Base-by-base conservation (phyloP, 2,888 invertebrate genomes). In the Ormyrus thymus region DNA sequence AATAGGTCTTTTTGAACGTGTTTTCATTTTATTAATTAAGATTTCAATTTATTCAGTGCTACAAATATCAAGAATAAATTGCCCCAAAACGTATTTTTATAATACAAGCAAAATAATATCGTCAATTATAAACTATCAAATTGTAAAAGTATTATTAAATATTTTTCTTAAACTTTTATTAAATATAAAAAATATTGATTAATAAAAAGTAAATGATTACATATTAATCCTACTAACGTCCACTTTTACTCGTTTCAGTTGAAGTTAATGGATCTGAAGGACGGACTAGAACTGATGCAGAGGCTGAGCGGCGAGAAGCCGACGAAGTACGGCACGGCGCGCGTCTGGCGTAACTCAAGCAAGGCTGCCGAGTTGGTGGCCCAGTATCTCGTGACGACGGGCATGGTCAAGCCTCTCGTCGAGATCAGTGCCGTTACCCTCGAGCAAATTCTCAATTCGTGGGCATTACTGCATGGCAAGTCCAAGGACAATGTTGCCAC, bases 281-380 rank as follows among this genome's bases (percentile, higher is more conserved):
- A 93, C 84, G 92, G 92, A 66, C 89, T 92, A 77, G 91, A 92
- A 84, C 86, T 93, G 82, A 91, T 93, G 73, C 91, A 91, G 82
- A 91, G 93, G 85, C 91, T 90, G 76, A 89, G 89, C 79, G 90
- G 89, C 76, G 89, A 89, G 83, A 89, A 84, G 84, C 88, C 89
- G 45, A 88, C 87, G 80, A 90, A 91, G 81, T 91, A 91, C 79
- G 91, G 91, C 80, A 91, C 91, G 64, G 91, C 91, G 50, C 91
- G 92, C 82, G 90, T 93, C 81, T 93, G 93, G 92, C 91, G 91
- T 79, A 90, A 92, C 84, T 91, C 92, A 84, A 90, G 90, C 77
- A 91, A 91, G 84, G 92, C 93, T 76, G 92, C 92, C 58, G 91
- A 92, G 85, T 87, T 93, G 82, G 92, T 92, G 50, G 91, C 91